Evolutionary conservation across 1,140 invertebrate species (phyloP).

Genomic region (Drosophila nikananu): DNA sequence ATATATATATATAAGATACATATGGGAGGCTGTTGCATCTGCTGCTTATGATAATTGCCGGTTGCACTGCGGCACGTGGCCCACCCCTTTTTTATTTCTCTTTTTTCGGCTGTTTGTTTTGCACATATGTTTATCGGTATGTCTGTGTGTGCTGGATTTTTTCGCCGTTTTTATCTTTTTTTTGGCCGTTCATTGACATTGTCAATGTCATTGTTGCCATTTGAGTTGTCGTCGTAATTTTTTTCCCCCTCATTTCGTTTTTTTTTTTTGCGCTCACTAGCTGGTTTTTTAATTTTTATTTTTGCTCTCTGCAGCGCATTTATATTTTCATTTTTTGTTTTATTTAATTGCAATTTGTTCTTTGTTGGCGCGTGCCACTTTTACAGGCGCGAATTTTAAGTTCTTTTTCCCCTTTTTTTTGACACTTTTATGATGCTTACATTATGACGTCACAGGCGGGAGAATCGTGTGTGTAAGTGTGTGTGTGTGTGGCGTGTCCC

Average conservation of each 20-base stretch:
- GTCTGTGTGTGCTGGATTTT: constrained; percentile 26
- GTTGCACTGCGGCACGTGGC: constrained; percentile 76
- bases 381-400: constrained; percentile 54
- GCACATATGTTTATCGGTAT: constrained; percentile 24
- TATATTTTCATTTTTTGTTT: constrained; percentile 65
- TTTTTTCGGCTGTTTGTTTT: constrained; percentile 49
- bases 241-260: constrained; percentile 16
- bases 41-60: constrained; percentile 83
- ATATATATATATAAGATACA: too few species aligned
- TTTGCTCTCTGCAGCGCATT: constrained; percentile 40
- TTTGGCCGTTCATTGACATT: constrained; percentile 80
- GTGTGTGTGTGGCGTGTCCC: constrained; percentile 28
- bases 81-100: constrained; percentile 4
- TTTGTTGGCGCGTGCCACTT: constrained; percentile 75
- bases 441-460: constrained; percentile 73
- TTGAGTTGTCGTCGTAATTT: constrained; percentile 65
- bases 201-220: constrained; percentile 81
- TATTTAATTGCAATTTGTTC: constrained; percentile 79
- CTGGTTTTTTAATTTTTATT: constrained; percentile 53
- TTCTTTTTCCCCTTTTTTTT: constrained; percentile 56
- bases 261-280: too few species aligned
- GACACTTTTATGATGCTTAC: constrained; percentile 81
- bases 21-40: constrained; percentile 65
- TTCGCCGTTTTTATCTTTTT: constrained; percentile 18
- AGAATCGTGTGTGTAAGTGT: constrained; percentile 9